Evolutionary conservation across 2,888 invertebrate species (phyloP), one percentile per base, ranked within the genome.

Genomic region (Anthophora plumipes): DNA sequence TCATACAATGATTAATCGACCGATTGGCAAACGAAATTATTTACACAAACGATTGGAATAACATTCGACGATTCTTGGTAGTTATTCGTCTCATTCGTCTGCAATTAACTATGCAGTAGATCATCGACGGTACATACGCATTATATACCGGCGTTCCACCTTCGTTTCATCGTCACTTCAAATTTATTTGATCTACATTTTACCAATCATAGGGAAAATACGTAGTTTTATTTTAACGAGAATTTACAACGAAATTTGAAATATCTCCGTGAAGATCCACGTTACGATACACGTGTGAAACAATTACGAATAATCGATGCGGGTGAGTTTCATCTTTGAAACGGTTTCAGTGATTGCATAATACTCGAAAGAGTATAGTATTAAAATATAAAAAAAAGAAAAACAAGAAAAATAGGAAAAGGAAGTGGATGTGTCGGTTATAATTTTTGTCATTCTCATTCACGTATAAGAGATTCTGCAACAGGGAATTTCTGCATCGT

Each of bases 81-180:
- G 22, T 22, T 54, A 54, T 25, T n/a, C 66, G 0, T 12, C 52
- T 22, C 41, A 67, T 41, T 67, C 39, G n/a, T 54, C 39, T 12
- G 22, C 39, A 41, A 67, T 67, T 67, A 52, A 67, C 54, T 22
- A 52, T 39, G 50, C 48, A 17, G 20, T 50, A 14, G 0, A 37
- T 20, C 37, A 37, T 20, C 64, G 20, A 50, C 20, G 43, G 43
- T 46, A 22, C 11, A 46, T n/a, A n/a, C n/a, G n/a, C n/a, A n/a
- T n/a, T n/a, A n/a, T n/a, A n/a, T n/a, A n/a, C n/a, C n/a, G 14
- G 14, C 12, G 11, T 37, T 8, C 41, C 7, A 14, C n/a, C 20
- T 39, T 52, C 12, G 63, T 48, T 64, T 64, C 12, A n/a, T 20
- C 64, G 39, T 6, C 54, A 5, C 4, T 22, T 41, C 4, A 5